These are phyloP conservation scores for Acrocephalus kingi DNA, from an alignment of 2,113 vertebrate genomes.

Conservation along the genomic window DNA sequence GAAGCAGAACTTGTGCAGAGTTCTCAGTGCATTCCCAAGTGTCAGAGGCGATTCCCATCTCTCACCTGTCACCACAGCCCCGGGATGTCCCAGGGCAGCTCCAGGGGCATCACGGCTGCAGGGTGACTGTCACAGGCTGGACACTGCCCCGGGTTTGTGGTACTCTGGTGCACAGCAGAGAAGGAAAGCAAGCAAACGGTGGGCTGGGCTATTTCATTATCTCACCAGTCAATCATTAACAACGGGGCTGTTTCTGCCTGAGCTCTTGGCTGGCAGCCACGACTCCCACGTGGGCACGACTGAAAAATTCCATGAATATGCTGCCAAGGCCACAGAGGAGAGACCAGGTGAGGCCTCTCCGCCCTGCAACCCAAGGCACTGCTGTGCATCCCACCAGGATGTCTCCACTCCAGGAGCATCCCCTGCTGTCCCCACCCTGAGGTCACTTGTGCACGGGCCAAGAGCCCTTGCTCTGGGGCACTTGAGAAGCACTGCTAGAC, in stretches of 20 bases:
- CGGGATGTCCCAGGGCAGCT: accelerated
- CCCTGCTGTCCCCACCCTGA: neutral
- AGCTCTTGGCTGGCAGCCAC: neutral
- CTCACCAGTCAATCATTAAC: slow-evolving; percentile 60
- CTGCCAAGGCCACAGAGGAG: neutral
- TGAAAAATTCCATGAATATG: neutral
- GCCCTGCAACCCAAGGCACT: accelerated
- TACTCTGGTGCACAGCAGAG: neutral
- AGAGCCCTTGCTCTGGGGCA: neutral
- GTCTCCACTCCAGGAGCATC: neutral
- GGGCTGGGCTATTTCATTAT: neutral
- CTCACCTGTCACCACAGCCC: neutral
- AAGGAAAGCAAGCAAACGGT: neutral
- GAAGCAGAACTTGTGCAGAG: neutral
- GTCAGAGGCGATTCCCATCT: accelerated
- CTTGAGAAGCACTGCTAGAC: neutral
- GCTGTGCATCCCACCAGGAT: accelerated
- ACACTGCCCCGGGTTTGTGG: neutral
- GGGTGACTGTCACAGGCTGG: accelerated
- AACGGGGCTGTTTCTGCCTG: neutral
- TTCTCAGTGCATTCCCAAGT: accelerated
- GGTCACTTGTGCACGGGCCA: accelerated
- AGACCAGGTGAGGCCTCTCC: neutral
- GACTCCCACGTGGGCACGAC: neutral
- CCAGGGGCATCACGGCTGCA: accelerated